A percentile compares a stretch with the other conserved stretches of the same genome.
Conservation (phyloP, 35 echinoderm and acorn worm species). For the Lytechinus pictus region DNA sequence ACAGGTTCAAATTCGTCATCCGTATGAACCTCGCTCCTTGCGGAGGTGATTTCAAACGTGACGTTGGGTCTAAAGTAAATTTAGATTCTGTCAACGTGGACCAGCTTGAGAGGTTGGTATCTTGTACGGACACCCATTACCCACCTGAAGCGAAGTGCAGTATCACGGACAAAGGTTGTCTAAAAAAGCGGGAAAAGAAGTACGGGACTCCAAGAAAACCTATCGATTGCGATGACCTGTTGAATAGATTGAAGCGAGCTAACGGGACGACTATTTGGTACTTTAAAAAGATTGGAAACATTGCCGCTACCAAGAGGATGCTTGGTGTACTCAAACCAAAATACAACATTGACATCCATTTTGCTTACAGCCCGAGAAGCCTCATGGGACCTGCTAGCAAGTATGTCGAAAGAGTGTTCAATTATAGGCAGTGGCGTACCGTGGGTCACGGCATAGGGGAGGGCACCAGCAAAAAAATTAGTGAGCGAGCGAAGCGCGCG, state of each 20-base stretch:
- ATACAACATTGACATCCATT: not conserved
- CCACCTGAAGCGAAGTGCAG: not conserved
- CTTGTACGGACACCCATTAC: not conserved
- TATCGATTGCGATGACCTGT: not conserved
- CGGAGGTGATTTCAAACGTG: constrained; percentile 5
- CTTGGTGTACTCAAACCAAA: not conserved
- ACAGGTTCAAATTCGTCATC: constrained; percentile 67
- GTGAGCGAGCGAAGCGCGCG: too few relatives aligned
- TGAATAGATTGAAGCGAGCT: not conserved
- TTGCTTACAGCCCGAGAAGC: not conserved
- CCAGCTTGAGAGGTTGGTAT: not conserved
- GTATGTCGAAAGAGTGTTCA: not conserved
- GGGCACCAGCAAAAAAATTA: too few relatives aligned
- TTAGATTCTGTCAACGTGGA: constrained; percentile 56
- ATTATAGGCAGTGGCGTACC: too few relatives aligned
- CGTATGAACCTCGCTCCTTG: constrained; percentile 66
- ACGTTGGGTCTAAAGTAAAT: constrained; percentile 60
- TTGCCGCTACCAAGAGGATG: not conserved
- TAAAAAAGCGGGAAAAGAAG: not conserved
- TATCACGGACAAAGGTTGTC: not conserved
- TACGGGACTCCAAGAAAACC: not conserved
- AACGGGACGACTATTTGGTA: not conserved
- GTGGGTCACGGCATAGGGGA: too few relatives aligned
- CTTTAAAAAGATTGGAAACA: not conserved
- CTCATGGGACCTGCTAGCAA: not conserved